phyloP scores from a whole-genome alignment of 2,797 vertebrate genomes.

The Pseudochirops corinnae region DNA sequence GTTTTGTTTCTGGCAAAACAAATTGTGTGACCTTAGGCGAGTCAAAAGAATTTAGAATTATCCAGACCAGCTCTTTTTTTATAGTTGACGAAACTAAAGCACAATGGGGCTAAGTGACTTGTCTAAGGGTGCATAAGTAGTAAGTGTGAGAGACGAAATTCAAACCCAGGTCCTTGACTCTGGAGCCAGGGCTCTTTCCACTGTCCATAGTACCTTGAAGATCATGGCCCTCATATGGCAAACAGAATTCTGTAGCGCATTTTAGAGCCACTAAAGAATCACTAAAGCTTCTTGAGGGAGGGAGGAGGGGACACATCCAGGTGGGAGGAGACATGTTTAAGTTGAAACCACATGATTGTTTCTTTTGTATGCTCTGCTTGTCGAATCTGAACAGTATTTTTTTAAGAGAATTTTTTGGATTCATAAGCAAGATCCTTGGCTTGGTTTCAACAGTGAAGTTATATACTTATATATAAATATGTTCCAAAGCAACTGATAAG shows the following conservation, averaged over 20 bases:
- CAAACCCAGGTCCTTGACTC: fast-evolving
- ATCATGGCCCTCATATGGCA: not conserved
- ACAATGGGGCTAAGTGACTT: no score
- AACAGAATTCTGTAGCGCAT: fast-evolving
- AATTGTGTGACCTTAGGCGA: not conserved
- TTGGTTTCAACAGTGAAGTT: fast-evolving
- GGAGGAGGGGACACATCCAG: not conserved
- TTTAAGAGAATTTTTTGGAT: no score
- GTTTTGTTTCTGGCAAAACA: not conserved
- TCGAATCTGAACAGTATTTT: no score
- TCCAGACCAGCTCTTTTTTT: not conserved
- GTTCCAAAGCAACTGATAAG: fast-evolving
- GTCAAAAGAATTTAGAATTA: not conserved
- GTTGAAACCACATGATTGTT: no score
- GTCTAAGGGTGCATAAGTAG: fast-evolving
- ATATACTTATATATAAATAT: not conserved
- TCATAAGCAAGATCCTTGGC: not conserved
- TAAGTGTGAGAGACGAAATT: fast-evolving
- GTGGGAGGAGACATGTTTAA: not conserved
- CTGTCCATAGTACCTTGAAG: not conserved
- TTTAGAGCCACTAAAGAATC: fast-evolving
- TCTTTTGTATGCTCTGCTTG: no score
- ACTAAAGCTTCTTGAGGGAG: not conserved
- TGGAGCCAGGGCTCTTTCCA: not conserved
- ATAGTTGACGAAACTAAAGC: fast-evolving